A percentile compares a stretch with the other conserved stretches of the same genome.
These are phyloP conservation scores for Lophotis ruficrista DNA, from an alignment of 2,113 vertebrate species.

Conservation along the genomic window DNA sequence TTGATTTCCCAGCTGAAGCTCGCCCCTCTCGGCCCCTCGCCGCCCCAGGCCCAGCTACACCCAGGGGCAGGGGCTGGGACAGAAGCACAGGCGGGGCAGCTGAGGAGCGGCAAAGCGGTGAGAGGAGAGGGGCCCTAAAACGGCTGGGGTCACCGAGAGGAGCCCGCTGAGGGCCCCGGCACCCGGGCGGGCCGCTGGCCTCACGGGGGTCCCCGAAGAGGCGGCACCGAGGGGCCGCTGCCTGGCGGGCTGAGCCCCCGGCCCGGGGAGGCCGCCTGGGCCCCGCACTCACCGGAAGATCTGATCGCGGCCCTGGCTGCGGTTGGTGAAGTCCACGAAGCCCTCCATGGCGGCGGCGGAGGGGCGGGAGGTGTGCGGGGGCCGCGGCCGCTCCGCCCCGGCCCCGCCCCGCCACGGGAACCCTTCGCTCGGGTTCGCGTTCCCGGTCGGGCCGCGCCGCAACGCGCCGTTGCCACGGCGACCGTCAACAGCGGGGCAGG, in stretches of 20 bases:
- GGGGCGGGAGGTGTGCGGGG: not conserved
- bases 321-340: slow-evolving; percentile 81
- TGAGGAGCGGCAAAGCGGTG: not conserved
- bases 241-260: too few species aligned
- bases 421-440: not conserved
- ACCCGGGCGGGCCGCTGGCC: too few species aligned
- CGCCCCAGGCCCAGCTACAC: accelerated
- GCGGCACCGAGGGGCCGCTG: not conserved
- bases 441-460: not conserved
- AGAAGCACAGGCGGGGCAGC: not conserved
- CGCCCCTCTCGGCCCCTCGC: not conserved
- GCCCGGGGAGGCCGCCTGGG: not conserved
- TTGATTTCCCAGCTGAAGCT: not conserved
- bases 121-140: not conserved
- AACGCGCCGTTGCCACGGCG: not conserved
- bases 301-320: slow-evolving; percentile 89
- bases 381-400: not conserved
- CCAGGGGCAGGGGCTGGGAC: not conserved
- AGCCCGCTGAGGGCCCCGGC: too few species aligned
- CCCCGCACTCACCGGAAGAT: slow-evolving; percentile 83
- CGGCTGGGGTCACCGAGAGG: too few species aligned
- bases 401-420: not conserved
- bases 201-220: too few species aligned
- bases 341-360: slow-evolving; percentile 78
- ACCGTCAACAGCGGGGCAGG: not conserved